phyloP scores from a whole-genome alignment of 2,797 vertebrate genomes.

The Parotocinclus haroldoi region DNA sequence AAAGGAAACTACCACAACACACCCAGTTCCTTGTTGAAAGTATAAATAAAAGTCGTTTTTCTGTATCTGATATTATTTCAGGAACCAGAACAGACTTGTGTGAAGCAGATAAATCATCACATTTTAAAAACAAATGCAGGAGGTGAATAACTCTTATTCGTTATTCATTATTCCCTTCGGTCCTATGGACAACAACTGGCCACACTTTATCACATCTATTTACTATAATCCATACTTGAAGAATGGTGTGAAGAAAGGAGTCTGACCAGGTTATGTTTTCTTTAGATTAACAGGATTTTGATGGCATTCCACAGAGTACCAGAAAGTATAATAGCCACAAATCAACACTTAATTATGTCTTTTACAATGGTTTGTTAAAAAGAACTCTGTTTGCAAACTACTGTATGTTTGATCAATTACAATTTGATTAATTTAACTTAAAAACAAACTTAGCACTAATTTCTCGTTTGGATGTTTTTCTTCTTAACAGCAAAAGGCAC shows the following conservation, averaged over 20 bases:
- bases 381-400: no score
- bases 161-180: no score
- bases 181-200: no score
- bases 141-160: no score
- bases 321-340: no score
- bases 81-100: slow-evolving; percentile 19
- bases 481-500: no score
- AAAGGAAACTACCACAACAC: slow-evolving; percentile 21
- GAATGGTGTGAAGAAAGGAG: not conserved
- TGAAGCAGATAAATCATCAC: slow-evolving; percentile 7
- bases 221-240: not conserved
- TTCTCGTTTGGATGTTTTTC: no score
- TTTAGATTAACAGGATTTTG: not conserved
- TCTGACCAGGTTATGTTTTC: slow-evolving; percentile 4
- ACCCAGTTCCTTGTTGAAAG: slow-evolving; percentile 15
- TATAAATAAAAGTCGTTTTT: slow-evolving; percentile 15
- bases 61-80: slow-evolving; percentile 10
- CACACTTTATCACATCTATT: slow-evolving; percentile 3
- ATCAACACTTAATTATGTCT: no score
- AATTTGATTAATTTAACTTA: no score
- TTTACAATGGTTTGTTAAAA: no score
- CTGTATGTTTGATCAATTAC: no score
- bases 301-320: not conserved
- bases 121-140: not conserved
- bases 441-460: no score